Base-by-base conservation (phyloP, 2,113 vertebrate genomes). In the Poeciliopsis turrubarensis region DNA sequence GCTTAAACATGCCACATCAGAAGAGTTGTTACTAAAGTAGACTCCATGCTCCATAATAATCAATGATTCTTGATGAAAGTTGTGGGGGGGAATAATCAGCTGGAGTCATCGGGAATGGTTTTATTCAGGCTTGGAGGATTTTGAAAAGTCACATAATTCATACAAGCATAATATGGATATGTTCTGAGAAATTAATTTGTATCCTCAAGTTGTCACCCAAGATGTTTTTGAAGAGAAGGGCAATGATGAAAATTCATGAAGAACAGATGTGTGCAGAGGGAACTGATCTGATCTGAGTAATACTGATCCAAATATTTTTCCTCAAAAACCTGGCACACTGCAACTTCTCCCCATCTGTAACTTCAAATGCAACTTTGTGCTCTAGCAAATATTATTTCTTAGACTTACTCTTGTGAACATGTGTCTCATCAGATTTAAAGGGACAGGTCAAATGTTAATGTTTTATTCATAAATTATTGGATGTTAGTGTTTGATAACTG, bases 181-280 rank as follows among this genome's bases (percentile, higher is more conserved):
- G 15, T 57, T 61, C 34, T 11, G 54, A 61, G 68, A 76, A 81
- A 81, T 72, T 19, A 79, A 79, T 72, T 84, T 72, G 67, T 70
- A 73, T 80, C 81, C 73, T 79, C 60, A 79, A 84, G 80, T 80
- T 85, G 75, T 79, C 78, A 83, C 34, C 74, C 82, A 84, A 87
- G 79, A 90, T 87, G 87, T 92, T 89, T 37, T 90, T 47, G 81
- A 89, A 87, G 74, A 84, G 68, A 72, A 84, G 68, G 79, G 51
- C 78, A 34, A 64, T 75, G 75, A 89, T 88, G 83, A 86, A 92
- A 90, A 91, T 92, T 87, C 78, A 89, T 86, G 81, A 84, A 73
- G 66, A 82, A 78, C 88, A 90, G 87, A 90, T 90, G 80, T 84
- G 68, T 85, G 82, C n/a, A 30, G 63, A 73, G 71, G 44, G 57